Percentiles rank a stretch among this genome's conserved stretches.
These are phyloP conservation scores for Amazona finschi DNA, from an alignment of 2,797 vertebrate species.

Conservation along the genomic window DNA sequence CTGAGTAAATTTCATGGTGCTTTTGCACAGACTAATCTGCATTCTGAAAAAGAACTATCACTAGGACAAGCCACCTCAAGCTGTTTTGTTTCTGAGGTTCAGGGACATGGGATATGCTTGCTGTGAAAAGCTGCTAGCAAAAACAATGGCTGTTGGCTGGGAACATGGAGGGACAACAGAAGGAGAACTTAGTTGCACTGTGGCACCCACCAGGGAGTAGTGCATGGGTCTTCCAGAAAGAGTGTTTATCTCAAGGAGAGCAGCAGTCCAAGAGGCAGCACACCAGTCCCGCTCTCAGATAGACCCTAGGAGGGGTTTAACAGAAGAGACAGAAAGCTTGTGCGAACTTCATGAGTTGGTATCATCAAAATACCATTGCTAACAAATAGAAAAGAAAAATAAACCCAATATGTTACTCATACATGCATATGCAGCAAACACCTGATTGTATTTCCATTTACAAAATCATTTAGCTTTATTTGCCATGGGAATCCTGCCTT, in stretches of 20 bases:
- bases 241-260: neutral
- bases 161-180: neutral
- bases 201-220: neutral
- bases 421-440: neutral
- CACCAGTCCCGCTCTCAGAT: neutral
- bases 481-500: neutral
- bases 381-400: neutral
- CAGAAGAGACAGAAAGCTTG: neutral
- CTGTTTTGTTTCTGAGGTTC: neutral
- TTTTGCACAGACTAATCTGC: neutral
- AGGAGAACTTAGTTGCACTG: neutral
- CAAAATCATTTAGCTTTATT: neutral
- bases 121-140: neutral
- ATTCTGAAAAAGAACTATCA: neutral
- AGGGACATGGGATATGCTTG: neutral
- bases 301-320: neutral
- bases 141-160: neutral
- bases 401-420: neutral
- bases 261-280: neutral
- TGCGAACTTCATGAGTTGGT: fast-evolving
- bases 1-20: neutral
- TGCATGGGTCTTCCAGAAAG: neutral
- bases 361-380: neutral
- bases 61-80: neutral
- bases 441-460: neutral